phyloP scores from a whole-genome alignment of 2,888 invertebrate species.

The Sturmia bella region DNA sequence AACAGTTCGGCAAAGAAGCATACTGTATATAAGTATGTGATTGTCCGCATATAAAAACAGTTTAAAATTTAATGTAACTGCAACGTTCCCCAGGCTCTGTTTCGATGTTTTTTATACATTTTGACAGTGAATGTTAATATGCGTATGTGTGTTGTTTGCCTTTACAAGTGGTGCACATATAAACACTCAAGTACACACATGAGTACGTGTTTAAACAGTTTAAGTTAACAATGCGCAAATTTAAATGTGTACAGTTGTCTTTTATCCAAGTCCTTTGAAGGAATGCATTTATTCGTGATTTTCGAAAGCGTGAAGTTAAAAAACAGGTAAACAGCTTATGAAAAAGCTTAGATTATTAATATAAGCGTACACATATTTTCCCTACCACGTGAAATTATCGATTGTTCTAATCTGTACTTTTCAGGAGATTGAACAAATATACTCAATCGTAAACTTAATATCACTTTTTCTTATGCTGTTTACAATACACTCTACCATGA shows the following conservation, averaged over 20 bases:
- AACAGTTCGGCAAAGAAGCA: neutral
- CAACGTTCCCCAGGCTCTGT: constrained; percentile 77
- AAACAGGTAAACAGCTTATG: too few species aligned
- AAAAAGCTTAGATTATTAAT: too few species aligned
- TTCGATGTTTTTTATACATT: constrained; percentile 46
- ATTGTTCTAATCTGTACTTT: too few species aligned
- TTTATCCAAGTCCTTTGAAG: neutral
- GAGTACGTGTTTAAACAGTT: constrained; percentile 3
- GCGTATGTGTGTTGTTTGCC: constrained; percentile 25
- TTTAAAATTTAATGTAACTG: constrained; percentile 78
- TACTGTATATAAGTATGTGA: neutral
- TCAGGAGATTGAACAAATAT: too few species aligned
- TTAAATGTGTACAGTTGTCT: neutral
- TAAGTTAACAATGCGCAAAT: constrained; percentile 22
- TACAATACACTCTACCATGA: too few species aligned
- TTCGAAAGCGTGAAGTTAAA: too few species aligned
- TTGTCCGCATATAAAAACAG: constrained; percentile 59
- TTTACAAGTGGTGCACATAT: constrained; percentile 1
- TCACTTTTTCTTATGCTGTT: too few species aligned
- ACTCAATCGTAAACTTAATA: too few species aligned
- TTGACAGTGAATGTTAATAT: constrained; percentile 23
- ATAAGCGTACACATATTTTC: too few species aligned
- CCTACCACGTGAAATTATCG: too few species aligned
- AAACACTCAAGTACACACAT: constrained; percentile 7
- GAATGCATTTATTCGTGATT: neutral